A percentile compares a stretch with the other conserved stretches of the same genome.
Evolutionary conservation across 2,888 invertebrate species (phyloP).

Genomic region (Trisateles emortualis): DNA sequence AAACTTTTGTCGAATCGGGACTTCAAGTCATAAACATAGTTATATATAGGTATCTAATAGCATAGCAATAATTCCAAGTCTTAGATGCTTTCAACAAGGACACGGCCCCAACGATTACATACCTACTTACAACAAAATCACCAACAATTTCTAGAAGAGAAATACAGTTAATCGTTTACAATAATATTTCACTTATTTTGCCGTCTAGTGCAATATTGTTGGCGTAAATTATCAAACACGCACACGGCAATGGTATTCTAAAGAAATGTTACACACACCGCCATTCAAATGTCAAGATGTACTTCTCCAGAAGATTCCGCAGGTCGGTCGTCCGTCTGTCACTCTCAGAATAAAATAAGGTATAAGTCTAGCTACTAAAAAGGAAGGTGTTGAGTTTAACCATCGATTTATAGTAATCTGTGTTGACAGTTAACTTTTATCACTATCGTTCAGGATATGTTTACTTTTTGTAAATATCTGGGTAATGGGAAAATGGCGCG

Average conservation of each 20-base stretch:
- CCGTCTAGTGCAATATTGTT: conserved; percentile 29
- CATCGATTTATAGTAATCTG: conserved; percentile 23
- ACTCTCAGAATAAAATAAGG: conserved; percentile 4
- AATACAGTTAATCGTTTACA: conserved; percentile 30
- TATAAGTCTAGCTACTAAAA: conserved; percentile 31
- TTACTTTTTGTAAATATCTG: conserved; percentile 10
- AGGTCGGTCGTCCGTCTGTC: conserved; percentile 2
- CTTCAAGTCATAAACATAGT: too few relatives aligned
- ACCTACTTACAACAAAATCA: neutral
- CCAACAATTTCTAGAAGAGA: neutral
- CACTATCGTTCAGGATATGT: neutral
- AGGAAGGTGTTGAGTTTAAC: conserved; percentile 24
- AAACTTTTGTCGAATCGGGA: too few relatives aligned
- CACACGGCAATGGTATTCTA: conserved; percentile 19
- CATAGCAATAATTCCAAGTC: too few relatives aligned
- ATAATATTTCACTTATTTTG: conserved; percentile 38
- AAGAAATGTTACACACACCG: conserved; percentile 30
- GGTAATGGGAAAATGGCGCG: conserved; percentile 3
- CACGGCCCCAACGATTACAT: too few relatives aligned
- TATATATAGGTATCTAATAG: too few relatives aligned
- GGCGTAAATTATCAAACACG: conserved; percentile 32
- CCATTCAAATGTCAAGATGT: conserved; percentile 36
- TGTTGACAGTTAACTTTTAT: conserved; percentile 9
- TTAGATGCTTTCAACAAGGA: too few relatives aligned
- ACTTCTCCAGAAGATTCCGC: conserved; percentile 18